A percentile compares a stretch with the other conserved stretches of the same genome.
Conservation (phyloP, 2,797 vertebrate species). For the Monodelphis domestica region DNA sequence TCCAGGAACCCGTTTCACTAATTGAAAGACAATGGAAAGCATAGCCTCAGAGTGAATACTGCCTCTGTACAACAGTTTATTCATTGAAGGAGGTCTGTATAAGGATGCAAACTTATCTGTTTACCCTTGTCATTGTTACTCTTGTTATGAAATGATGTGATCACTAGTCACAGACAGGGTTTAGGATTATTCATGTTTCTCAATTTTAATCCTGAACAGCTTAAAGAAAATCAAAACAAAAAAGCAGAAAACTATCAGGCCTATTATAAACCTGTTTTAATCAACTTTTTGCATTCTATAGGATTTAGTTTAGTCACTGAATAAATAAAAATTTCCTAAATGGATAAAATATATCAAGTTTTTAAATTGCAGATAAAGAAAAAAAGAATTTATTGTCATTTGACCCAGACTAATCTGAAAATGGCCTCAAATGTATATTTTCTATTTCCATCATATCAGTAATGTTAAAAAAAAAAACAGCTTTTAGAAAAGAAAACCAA, state of each 20-base stretch:
- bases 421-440: constrained; percentile 13
- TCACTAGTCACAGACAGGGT: constrained; percentile 62
- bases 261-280: not conserved
- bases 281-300: not conserved
- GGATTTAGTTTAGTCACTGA: not conserved
- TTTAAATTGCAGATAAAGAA: not conserved
- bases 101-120: constrained; percentile 53
- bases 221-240: constrained; percentile 23
- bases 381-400: constrained; percentile 3
- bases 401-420: constrained; percentile 1
- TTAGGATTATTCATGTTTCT: constrained; percentile 27
- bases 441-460: not conserved
- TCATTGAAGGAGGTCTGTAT: constrained; percentile 71
- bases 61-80: constrained; percentile 47
- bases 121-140: constrained; percentile 53
- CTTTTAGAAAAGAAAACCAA: not conserved
- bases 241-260: constrained; percentile 39
- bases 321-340: not conserved
- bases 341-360: constrained; percentile 16
- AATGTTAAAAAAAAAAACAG: not conserved
- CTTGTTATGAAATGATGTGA: constrained; percentile 60
- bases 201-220: constrained; percentile 15
- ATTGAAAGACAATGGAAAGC: constrained; percentile 37
- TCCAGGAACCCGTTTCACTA: constrained; percentile 86
- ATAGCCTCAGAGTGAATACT: constrained; percentile 58